Evolutionary conservation across 2,113 vertebrate genomes (phyloP), one percentile per base, ranked within the genome.

Genomic region (Podarcis muralis): DNA sequence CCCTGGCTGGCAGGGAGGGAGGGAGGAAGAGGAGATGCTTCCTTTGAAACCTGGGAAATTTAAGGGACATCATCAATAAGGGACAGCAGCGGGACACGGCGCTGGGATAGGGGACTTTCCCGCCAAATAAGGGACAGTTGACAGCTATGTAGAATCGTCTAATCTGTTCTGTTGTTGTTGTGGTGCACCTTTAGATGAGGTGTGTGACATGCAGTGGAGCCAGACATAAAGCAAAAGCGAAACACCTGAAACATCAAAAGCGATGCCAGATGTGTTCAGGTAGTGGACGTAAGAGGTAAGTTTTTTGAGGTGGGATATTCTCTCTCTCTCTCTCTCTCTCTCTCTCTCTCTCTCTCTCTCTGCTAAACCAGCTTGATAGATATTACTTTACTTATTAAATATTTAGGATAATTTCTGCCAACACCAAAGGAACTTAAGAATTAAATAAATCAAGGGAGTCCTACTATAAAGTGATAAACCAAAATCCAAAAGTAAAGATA

Each of bases 261-360:
- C 35, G 93, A 5, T 94, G 94, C 5, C 94, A 85, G 68, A 48
- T 92, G 62, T 95, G 95, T 0, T 88, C 92, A 0, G 95, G 95
- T 5, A 86, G 93, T 0, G 95, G 93, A 37, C 71, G 85, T 43
- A 91, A 43, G 37, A 96, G 95, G 95, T 95, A 93, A 0, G 84
- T 0, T 35, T 80, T 57, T 68, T 65, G 8, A 25, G 8, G 8
- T 27, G 11, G 75, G 40, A 86, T 9, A 0, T 6, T 68, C 57
- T 35, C 30, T 5, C 16, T 32, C 1, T 35, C 1, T 43, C 30
- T 72, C 9, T 37, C 35, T 75, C 37, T 37, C n/a, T 37, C 7
- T 40, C 18, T 43, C 40, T 43, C 43, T 43, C 43, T 48, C 43
- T 48, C 43, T 48, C 43, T 48, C 43, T 48, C 43, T 48, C 43